A percentile compares a stretch with the other conserved stretches of the same genome.
These are phyloP conservation scores for Malacosoma neustria DNA, from an alignment of 2,888 invertebrate genomes.

Conservation along the genomic window DNA sequence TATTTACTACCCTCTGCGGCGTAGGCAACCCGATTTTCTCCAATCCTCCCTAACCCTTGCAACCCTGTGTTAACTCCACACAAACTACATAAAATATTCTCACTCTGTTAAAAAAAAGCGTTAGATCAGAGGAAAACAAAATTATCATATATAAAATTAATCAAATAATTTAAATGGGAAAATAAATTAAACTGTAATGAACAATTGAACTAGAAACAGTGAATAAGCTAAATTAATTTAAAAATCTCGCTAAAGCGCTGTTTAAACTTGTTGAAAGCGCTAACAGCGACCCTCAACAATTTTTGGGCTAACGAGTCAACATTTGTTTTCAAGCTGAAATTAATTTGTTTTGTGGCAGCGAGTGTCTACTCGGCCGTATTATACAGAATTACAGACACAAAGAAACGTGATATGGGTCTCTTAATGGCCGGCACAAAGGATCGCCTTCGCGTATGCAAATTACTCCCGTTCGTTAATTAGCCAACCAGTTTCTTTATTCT, in stretches of 20 bases:
- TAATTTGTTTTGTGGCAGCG: conserved; percentile 46
- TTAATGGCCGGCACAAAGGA: conserved; percentile 50
- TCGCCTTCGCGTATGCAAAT: conserved; percentile 38
- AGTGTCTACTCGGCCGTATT: conserved; percentile 28
- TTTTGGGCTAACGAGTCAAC: conserved; percentile 46
- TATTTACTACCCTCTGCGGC: no score
- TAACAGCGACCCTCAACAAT: conserved; percentile 2
- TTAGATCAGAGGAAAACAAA: no score
- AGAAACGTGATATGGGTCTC: conserved; percentile 61
- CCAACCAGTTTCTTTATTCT: neutral
- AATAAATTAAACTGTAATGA: no score
- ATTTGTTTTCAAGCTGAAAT: conserved; percentile 51
- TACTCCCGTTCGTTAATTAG: conserved; percentile 12
- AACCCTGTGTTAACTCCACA: no score
- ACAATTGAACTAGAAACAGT: neutral
- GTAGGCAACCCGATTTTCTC: no score
- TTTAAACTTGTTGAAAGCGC: conserved; percentile 3
- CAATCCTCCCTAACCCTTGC: no score
- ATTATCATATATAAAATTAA: no score
- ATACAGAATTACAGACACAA: conserved; percentile 40
- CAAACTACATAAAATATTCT: no score
- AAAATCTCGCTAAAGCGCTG: neutral
- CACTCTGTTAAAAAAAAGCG: no score
- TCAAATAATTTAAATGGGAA: no score
- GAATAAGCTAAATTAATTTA: neutral